These are phyloP conservation scores for Gnatocerus cornutus DNA, from an alignment of 2,888 invertebrate genomes.

Conservation along the genomic window DNA sequence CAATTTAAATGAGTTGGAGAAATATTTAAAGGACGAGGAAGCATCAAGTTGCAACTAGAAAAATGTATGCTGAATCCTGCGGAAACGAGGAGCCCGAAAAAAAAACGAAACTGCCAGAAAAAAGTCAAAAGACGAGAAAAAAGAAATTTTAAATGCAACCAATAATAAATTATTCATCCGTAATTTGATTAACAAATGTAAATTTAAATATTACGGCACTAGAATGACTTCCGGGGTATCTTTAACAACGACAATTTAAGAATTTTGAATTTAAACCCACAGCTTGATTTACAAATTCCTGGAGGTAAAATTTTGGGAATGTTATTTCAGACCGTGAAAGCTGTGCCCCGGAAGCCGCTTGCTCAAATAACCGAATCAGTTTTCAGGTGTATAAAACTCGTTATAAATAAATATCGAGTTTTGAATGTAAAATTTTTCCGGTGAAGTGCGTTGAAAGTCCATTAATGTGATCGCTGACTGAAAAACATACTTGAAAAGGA, in stretches of 20 bases:
- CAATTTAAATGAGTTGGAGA: slow-evolving; percentile 28
- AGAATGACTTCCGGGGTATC: too few relatives aligned
- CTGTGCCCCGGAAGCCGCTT: slow-evolving; percentile 10
- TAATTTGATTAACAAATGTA: too few relatives aligned
- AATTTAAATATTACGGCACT: too few relatives aligned
- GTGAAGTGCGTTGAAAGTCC: slow-evolving; percentile 21
- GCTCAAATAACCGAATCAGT: slow-evolving; percentile 34
- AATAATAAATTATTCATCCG: too few relatives aligned
- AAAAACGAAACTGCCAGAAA: too few relatives aligned
- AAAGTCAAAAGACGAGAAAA: too few relatives aligned
- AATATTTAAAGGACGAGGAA: slow-evolving; percentile 8
- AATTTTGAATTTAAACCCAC: too few relatives aligned
- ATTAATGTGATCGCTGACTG: slow-evolving; percentile 21
- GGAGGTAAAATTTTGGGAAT: slow-evolving; percentile 1
- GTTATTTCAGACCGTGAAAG: slow-evolving; percentile 2
- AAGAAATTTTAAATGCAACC: too few relatives aligned
- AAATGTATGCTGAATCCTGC: not conserved
- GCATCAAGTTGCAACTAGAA: slow-evolving; percentile 2
- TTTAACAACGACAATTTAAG: too few relatives aligned
- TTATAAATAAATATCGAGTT: slow-evolving; percentile 36
- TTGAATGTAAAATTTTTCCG: slow-evolving; percentile 11
- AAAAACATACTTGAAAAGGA: not conserved
- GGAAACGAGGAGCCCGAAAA: too few relatives aligned
- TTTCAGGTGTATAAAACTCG: slow-evolving; percentile 27
- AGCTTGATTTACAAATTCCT: too few relatives aligned